phyloP scores from a whole-genome alignment of 2,113 vertebrate genomes.

The Rhadina sibilatrix region DNA sequence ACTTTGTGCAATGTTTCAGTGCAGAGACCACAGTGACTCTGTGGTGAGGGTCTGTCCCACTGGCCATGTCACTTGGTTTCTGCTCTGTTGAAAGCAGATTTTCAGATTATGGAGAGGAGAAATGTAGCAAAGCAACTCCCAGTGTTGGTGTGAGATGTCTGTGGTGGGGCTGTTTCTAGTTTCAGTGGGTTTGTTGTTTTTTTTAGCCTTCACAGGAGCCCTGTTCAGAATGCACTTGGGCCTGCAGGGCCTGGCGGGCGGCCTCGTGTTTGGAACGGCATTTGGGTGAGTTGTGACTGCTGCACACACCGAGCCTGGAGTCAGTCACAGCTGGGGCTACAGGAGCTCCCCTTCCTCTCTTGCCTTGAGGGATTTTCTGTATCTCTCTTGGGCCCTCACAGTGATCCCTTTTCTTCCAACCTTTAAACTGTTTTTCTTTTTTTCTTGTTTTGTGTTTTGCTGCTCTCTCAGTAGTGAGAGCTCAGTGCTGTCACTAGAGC shows the following conservation, averaged over 20 bases:
- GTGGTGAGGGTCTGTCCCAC: background rate
- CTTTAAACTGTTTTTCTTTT: background rate
- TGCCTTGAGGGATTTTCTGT: background rate
- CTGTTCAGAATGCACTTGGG: conserved; percentile 88
- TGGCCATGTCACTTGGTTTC: background rate
- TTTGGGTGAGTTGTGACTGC: conserved; percentile 80
- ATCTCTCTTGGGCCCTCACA: background rate
- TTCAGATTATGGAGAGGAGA: background rate
- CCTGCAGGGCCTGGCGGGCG: conserved; percentile 78
- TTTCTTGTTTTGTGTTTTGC: background rate
- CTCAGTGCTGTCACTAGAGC: background rate
- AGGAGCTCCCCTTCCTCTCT: background rate
- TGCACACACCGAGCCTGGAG: background rate
- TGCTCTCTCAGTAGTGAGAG: background rate
- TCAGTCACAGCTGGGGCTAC: background rate
- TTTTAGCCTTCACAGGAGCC: conserved; percentile 83
- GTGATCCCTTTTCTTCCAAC: background rate
- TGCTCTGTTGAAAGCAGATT: background rate
- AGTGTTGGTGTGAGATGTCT: rapidly evolving
- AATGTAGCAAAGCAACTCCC: background rate
- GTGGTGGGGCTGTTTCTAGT: background rate
- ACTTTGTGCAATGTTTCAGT: background rate
- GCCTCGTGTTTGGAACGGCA: conserved; percentile 77
- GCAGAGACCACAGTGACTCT: background rate
- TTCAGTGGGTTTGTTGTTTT: background rate